These are phyloP conservation scores for Pocillopora damicornis DNA, from an alignment of 64 coral and sea anemone genomes.

Conservation along the genomic window DNA sequence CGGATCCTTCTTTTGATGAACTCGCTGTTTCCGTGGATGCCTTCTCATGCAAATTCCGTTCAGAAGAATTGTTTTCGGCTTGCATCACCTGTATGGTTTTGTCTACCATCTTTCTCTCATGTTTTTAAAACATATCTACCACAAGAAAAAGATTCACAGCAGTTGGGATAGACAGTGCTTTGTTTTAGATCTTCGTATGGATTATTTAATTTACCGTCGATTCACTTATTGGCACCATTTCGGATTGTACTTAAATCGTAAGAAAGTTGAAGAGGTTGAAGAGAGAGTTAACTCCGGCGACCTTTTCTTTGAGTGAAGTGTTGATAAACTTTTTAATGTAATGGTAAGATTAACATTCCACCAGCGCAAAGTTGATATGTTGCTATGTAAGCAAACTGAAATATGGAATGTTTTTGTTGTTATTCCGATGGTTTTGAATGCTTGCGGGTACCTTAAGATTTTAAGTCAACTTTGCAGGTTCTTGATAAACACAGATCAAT, in stretches of 20 bases:
- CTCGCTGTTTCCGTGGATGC: not conserved
- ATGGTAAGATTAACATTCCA: not conserved
- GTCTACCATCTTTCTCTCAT: not conserved
- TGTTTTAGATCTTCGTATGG: not conserved
- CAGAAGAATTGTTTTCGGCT: not conserved
- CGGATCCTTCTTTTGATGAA: not conserved
- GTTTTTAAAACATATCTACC: constrained; percentile 19
- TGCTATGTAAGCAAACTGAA: not conserved
- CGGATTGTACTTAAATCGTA: not conserved
- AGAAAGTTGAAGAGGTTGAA: not conserved
- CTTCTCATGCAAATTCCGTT: not conserved
- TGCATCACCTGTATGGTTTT: constrained; percentile 9
- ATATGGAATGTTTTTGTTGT: not conserved
- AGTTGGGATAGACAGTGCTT: not conserved
- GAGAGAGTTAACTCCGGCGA: not conserved
- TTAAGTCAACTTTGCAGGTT: not conserved
- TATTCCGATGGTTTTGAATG: not conserved
- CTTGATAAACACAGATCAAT: not conserved
- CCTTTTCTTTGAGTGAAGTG: too few relatives aligned
- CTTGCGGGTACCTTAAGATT: not conserved
- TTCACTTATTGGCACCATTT: not conserved
- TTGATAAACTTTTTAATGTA: too few relatives aligned
- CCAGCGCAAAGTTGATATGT: constrained; percentile 1
- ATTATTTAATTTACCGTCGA: not conserved
- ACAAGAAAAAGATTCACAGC: not conserved